Base-by-base conservation (phyloP, 2,888 invertebrate species). In the Drosophila helvetica region DNA sequence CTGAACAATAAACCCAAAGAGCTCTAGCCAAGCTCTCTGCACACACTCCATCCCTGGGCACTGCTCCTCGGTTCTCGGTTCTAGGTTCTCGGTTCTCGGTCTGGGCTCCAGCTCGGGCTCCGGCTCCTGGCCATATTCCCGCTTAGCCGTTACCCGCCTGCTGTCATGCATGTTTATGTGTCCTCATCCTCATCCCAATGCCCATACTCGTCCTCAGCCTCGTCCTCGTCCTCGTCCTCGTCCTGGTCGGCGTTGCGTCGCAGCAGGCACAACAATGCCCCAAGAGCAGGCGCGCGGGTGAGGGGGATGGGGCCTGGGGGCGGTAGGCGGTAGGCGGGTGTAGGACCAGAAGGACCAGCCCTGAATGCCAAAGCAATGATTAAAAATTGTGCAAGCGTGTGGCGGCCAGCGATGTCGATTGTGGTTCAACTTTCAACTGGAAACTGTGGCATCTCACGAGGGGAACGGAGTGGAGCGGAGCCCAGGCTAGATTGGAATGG, bases 381-480 rank as follows among this genome's bases (percentile, higher is more conserved):
- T 83, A 83, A 83, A 83, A 86, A 83, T 86, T 83, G 82, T 86
- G 82, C 77, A 84, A 84, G 75, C 84, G 77, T 80, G 76, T 64
- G 72, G 71, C 72, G 55, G 56, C 52, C 69, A 57, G 61, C 66
- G 66, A 66, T 55, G 66, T 66, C 66, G 66, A 66, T 66, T 66
- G 66, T 66, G 66, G 66, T 66, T 66, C 66, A 66, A 56, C 66
- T 66, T 66, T 66, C 62, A 64, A 62, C 45, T 45, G 65, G 48
- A 47, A 53, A 53, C 50, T 47, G 58, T 46, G 68, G 46, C 51
- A 19, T 50, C 56, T 47, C 56, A 48, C 48, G 48, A n/a, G 33
- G 19, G 17, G 33, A 17, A 15, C 7, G 57, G 25, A 10, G 27
- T 8, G 27, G 17, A 10, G 22, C 22, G 22, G 22, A 22, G 22